These are phyloP conservation scores for Limnothrissa miodon DNA, from an alignment of 2,113 vertebrate genomes.

Conservation along the genomic window DNA sequence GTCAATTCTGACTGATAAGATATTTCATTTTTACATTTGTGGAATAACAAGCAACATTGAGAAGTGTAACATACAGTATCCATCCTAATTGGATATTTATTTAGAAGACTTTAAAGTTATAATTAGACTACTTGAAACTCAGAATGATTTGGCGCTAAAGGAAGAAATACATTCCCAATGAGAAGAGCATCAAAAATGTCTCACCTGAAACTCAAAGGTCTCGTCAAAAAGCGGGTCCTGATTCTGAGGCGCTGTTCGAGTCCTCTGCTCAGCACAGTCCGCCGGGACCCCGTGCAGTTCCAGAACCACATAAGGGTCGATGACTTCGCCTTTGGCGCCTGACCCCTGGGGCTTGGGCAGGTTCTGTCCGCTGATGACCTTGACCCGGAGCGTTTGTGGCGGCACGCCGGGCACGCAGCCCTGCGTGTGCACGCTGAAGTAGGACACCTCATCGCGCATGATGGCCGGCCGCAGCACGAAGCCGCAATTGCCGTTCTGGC, in stretches of 20 bases:
- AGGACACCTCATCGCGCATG: constrained; percentile 94
- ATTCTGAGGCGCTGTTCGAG: constrained; percentile 93
- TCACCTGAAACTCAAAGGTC: constrained; percentile 92
- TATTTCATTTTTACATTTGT: background rate
- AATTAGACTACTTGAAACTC: background rate
- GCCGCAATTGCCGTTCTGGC: constrained; percentile 91
- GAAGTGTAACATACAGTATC: background rate
- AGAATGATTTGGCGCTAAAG: background rate
- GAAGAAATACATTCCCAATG: background rate
- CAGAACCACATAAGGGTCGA: constrained; percentile 95
- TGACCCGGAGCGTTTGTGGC: constrained; percentile 88
- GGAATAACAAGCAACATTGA: background rate
- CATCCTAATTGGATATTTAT: background rate
- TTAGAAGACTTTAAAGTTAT: background rate
- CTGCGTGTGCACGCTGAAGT: constrained; percentile 95
- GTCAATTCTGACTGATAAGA: background rate
- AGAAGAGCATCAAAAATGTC: constrained; percentile 7
- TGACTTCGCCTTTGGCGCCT: constrained; percentile 94
- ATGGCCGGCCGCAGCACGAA: constrained; percentile 89
- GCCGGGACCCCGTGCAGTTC: constrained; percentile 95
- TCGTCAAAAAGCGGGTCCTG: constrained; percentile 97
- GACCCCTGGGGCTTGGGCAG: constrained; percentile 97
- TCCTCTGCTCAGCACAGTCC: constrained; percentile 91
- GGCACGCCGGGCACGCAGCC: constrained; percentile 91
- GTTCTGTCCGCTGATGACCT: constrained; percentile 96